Conservation (phyloP, 2,888 invertebrate species). For the Scotopteryx bipunctaria region DNA sequence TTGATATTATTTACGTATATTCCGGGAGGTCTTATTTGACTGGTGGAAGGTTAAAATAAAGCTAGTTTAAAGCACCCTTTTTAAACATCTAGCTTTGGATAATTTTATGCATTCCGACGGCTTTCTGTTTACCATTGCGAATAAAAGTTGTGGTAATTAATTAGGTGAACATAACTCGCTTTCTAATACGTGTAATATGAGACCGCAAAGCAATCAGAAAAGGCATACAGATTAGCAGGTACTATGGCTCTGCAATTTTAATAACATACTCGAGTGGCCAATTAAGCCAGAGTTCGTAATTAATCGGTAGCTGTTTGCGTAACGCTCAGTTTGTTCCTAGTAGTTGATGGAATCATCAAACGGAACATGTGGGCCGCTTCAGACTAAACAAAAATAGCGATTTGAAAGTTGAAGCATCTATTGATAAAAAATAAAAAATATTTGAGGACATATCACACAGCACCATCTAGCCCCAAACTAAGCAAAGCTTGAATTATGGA, state of each 20-base stretch:
- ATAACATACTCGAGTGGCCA: not conserved
- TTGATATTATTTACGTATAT: constrained; percentile 3
- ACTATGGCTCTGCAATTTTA: constrained; percentile 1
- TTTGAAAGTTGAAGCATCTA: too few species aligned
- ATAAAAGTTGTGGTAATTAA: constrained; percentile 1
- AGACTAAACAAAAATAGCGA: not conserved
- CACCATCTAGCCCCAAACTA: too few species aligned
- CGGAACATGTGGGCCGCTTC: too few species aligned
- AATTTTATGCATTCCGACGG: constrained; percentile 1
- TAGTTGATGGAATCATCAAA: too few species aligned
- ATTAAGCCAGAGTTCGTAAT: constrained; percentile 9
- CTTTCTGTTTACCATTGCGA: not conserved
- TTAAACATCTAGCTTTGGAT: constrained; percentile 1
- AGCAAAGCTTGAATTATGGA: too few species aligned
- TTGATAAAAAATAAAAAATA: too few species aligned
- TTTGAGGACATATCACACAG: too few species aligned
- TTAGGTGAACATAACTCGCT: not conserved
- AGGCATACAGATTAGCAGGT: constrained; percentile 1
- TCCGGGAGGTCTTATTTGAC: not conserved
- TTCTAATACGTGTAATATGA: not conserved
- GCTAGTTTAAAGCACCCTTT: constrained; percentile 3
- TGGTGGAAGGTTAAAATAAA: constrained; percentile 1
- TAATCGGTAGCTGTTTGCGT: not conserved
- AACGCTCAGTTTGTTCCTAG: too few species aligned
- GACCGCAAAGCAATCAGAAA: not conserved